Conservation (phyloP, 30 jellyfish, hydroid and myxozoan genomes). For the Aurelia aurita complex sp. Pacific region DNA sequence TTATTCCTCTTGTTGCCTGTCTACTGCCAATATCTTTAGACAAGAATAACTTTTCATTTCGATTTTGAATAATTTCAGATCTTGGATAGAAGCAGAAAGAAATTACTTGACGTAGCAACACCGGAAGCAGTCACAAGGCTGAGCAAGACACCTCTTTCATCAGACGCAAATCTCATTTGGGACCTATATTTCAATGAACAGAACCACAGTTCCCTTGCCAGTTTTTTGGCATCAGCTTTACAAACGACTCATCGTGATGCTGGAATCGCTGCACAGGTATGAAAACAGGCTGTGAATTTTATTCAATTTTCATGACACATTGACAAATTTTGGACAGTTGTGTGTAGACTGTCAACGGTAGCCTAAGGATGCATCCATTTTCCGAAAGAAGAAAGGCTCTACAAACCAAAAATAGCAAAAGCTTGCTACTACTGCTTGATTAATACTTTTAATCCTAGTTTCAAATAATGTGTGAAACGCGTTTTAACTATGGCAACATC, state of each 20-base stretch:
- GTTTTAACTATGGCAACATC: too few species aligned
- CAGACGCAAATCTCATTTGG: conserved; percentile 34
- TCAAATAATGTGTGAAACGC: too few species aligned
- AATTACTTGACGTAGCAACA: conserved; percentile 60
- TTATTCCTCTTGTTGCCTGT: too few species aligned
- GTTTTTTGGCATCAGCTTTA: conserved; percentile 12
- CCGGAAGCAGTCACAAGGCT: conserved; percentile 69
- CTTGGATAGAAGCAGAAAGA: conserved; percentile 35
- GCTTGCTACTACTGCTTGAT: too few species aligned
- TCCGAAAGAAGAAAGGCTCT: too few species aligned
- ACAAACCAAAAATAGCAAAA: too few species aligned
- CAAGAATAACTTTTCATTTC: too few species aligned
- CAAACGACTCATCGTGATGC: background rate
- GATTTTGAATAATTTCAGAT: conserved; percentile 18
- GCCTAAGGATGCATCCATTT: too few species aligned
- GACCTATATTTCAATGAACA: conserved; percentile 57
- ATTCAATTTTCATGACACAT: background rate
- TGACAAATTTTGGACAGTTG: background rate
- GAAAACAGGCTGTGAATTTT: background rate
- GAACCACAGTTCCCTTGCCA: conserved; percentile 37
- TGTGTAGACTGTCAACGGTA: too few species aligned
- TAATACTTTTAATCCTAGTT: too few species aligned
- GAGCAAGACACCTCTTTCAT: conserved; percentile 7
- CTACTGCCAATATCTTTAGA: too few species aligned
- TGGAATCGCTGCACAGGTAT: conserved; percentile 12